A percentile compares a stretch with the other conserved stretches of the same genome.
phyloP scores from a whole-genome alignment of 2,113 vertebrate species.

The Nettapus auritus region DNA sequence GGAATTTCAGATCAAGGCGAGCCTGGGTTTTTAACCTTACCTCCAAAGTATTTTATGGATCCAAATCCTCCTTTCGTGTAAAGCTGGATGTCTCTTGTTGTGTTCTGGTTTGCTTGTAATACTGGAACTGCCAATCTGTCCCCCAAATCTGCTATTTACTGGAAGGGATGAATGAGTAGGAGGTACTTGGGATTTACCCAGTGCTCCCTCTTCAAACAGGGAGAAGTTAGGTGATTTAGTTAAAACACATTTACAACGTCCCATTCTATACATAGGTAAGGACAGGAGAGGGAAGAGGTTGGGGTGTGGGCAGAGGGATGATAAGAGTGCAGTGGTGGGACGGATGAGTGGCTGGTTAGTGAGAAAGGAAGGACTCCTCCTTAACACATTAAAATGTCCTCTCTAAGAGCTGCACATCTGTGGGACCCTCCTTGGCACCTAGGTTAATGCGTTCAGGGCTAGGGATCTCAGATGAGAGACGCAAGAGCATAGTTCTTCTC shows the following conservation, averaged over 20 bases:
- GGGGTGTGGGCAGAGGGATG: not conserved
- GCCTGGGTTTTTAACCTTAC: not conserved
- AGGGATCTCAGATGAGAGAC: not conserved
- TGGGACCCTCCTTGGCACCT: not conserved
- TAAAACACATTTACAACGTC: not conserved
- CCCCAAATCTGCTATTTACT: not conserved
- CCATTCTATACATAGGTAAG: not conserved
- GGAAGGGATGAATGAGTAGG: not conserved
- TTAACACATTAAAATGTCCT: accelerated
- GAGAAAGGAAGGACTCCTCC: not conserved
- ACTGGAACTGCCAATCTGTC: not conserved
- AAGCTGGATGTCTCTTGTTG: not conserved
- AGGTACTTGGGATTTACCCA: not conserved
- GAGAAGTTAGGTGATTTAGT: not conserved
- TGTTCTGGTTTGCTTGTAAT: not conserved
- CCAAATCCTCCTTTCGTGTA: not conserved
- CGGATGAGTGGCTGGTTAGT: not conserved
- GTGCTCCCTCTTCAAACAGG: not conserved
- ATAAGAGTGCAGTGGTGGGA: not conserved
- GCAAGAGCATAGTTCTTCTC: not conserved
- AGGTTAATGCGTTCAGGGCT: not conserved
- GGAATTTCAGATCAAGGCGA: not conserved
- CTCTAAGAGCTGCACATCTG: not conserved
- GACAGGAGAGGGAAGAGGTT: not conserved
- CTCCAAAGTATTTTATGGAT: not conserved